Conservation (phyloP, 1,140 invertebrate species). For the Meloidogyne floridensis region DNA sequence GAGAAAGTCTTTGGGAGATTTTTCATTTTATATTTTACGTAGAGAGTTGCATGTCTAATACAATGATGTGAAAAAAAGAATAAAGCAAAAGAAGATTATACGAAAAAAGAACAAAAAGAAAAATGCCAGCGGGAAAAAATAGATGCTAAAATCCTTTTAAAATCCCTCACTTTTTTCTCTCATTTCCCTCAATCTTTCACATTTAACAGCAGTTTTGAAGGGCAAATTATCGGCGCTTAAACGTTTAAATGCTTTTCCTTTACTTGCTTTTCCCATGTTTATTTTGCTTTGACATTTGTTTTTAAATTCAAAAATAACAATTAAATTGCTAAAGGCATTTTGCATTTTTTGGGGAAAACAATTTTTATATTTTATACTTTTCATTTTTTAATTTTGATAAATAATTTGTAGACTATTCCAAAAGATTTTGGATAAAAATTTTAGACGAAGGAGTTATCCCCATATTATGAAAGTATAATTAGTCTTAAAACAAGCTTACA, state of each 20-base stretch:
- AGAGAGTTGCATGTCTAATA: not conserved
- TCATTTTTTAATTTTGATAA: not conserved
- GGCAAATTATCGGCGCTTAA: not conserved
- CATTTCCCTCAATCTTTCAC: not conserved
- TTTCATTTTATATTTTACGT: not conserved
- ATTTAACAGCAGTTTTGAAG: not conserved
- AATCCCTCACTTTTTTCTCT: not conserved
- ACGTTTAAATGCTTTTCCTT: not conserved
- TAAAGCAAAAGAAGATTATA: not conserved
- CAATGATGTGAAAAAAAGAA: not conserved
- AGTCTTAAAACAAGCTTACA: too few species aligned
- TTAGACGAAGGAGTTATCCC: too few species aligned
- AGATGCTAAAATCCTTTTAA: not conserved
- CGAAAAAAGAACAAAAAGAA: not conserved
- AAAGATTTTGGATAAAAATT: too few species aligned
- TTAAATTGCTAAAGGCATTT: not conserved
- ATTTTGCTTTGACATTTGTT: conserved; percentile 7
- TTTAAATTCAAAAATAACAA: not conserved
- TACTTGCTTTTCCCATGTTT: not conserved
- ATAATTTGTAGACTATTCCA: too few species aligned
- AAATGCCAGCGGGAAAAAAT: not conserved
- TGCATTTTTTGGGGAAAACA: not conserved
- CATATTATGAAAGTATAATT: too few species aligned
- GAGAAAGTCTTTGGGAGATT: not conserved
- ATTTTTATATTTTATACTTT: not conserved